Base-by-base conservation (phyloP, 1,140 invertebrate species). In the Adoxophyes honmai region DNA sequence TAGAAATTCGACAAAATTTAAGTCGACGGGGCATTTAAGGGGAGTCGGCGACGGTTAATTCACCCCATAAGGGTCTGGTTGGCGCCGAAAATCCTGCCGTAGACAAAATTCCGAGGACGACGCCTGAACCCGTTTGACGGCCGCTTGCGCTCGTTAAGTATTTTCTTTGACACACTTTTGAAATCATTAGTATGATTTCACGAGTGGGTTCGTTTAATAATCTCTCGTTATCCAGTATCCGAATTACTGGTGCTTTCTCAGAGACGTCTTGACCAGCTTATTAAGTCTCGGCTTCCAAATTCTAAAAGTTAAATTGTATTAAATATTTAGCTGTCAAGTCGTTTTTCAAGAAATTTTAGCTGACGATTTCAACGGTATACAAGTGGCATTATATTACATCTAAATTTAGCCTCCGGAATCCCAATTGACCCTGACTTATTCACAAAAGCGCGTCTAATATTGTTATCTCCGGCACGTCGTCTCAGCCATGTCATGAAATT, bases 1-100 rank as follows among this genome's bases (percentile, higher is more conserved):
- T 84, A 71, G 80, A 85, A 88, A 84, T 86, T 88, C 79, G 73
- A 81, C 77, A 81, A 86, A 86, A 86, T 86, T 88, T 88, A 86
- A 88, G 74, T 86, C 71, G 75, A 71, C 73, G 70, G 72, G 75
- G 81, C 79, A 86, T 86, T 86, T 83, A 84, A 86, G 83, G 83
- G 83, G 82, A 81, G 64, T 59, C 62, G 73, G 66, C 69, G 71
- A 81, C 82, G 80, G 81, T 86, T 88, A 86, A 88, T 86, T 85
- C 85, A 78, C 78, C 81, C 83, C 74, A 80, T 86, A 88, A 88
- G 86, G 86, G 86, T 78, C 78, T 77, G 68, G 63, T 37, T 81
- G 86, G 86, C 86, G 86, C 86, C 86, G 67, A 14, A 16, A 66
- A 82, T 88, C 83, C 81, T 84, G 71, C 78, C 77, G 81, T 85